Base-by-base conservation (phyloP, 1,140 invertebrate genomes). In the Cepaea nemoralis region DNA sequence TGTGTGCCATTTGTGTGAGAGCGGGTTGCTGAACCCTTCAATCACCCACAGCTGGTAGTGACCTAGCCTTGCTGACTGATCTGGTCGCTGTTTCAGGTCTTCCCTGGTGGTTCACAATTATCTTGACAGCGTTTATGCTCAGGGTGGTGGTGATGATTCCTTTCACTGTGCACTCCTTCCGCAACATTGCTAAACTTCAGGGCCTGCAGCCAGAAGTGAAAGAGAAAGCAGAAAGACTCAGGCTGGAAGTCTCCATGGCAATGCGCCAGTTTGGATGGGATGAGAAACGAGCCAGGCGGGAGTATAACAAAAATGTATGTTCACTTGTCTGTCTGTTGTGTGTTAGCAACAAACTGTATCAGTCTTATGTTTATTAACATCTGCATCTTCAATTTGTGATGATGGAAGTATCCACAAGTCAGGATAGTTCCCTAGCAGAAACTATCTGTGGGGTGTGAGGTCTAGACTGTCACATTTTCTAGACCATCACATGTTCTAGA, bases 51-150 rank as follows among this genome's bases (percentile, higher is more conserved):
- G n/a, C n/a, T n/a, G n/a, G n/a, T n/a, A n/a, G n/a, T n/a, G n/a
- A n/a, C n/a, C n/a, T n/a, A n/a, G n/a, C n/a, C n/a, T n/a, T n/a
- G n/a, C n/a, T n/a, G n/a, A n/a, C n/a, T n/a, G n/a, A n/a, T n/a
- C n/a, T n/a, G n/a, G n/a, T n/a, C n/a, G n/a, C n/a, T 42, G 31
- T 87, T 10, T 94, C 93, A 10, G 95, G 95, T 8, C 88, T 97
- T 33, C 95, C 96, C 63, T 97, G 96, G 96, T 97, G 96, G 95
- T 93, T 93, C 0, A 93, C 94, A 24, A 95, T 97, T 80, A 87
- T 95, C 5, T 81, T 95, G 0, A 93, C 94, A 16, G 96, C 96
- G 14, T 87, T 96, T 75, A 77, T 94, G 12, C 88, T 96, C 59
- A 92, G 96, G 87, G 90, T 92, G 22, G 42, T 92, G 24, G 91